phyloP scores from a whole-genome alignment of 1,140 invertebrate genomes.

The Bombus confusus region DNA sequence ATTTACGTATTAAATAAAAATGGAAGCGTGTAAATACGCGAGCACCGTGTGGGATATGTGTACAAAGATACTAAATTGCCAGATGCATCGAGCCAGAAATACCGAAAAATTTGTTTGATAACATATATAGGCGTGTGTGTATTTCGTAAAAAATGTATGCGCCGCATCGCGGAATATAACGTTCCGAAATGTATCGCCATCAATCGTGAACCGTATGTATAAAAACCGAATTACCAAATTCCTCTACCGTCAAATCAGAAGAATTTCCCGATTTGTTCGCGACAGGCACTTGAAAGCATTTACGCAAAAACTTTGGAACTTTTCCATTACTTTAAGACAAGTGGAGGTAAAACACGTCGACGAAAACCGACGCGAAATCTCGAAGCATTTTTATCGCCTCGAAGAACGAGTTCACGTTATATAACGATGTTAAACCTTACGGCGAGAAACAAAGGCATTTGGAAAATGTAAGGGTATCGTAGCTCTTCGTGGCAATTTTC shows the following conservation, averaged over 20 bases:
- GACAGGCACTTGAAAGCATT: constrained; percentile 1
- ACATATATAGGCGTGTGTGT: background rate
- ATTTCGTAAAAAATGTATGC: background rate
- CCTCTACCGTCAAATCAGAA: constrained; percentile 30
- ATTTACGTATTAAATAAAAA: constrained; percentile 46
- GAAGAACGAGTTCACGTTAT: background rate
- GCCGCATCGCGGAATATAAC: background rate
- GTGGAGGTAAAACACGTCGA: constrained; percentile 28
- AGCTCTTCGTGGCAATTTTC: background rate
- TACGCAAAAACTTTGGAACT: constrained; percentile 62
- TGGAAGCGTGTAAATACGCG: constrained; percentile 3
- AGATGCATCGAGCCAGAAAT: background rate
- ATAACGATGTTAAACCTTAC: background rate
- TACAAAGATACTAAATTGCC: constrained; percentile 26
- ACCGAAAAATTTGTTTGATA: constrained; percentile 19
- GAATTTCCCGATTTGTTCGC: constrained; percentile 26
- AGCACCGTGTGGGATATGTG: too few relatives aligned
- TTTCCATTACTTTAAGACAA: constrained; percentile 54
- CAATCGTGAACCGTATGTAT: background rate
- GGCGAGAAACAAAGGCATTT: background rate
- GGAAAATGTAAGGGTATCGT: background rate
- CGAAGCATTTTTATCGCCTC: constrained; percentile 32
- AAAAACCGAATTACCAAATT: constrained; percentile 44
- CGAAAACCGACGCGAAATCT: constrained; percentile 34
- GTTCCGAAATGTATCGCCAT: background rate